These are phyloP conservation scores for Seira sanloemensis DNA, from an alignment of 2,888 invertebrate species.

Conservation along the genomic window DNA sequence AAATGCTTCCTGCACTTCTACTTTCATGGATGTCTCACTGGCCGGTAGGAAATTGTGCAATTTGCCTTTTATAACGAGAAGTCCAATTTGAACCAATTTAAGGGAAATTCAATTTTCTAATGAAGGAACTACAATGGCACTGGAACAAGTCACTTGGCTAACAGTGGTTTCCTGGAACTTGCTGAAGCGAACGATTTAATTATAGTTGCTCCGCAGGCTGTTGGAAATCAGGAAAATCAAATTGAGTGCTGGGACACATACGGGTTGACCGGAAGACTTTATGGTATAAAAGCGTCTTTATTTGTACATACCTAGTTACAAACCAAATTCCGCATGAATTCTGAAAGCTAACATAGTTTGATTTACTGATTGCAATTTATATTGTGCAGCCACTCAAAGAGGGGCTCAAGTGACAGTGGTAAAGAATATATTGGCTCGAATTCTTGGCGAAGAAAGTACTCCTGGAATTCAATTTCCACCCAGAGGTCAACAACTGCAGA, in stretches of 20 bases:
- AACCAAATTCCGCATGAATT: background rate
- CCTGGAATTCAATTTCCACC: too few species aligned
- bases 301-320: background rate
- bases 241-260: conserved; percentile 58
- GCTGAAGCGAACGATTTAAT: conserved; percentile 64
- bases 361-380: background rate
- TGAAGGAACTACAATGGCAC: conserved; percentile 32
- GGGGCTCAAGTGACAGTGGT: conserved; percentile 48
- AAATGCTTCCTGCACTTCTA: conserved; percentile 56
- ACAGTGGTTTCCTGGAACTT: conserved; percentile 66
- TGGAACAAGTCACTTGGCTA: conserved; percentile 44
- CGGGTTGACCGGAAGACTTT: conserved; percentile 27
- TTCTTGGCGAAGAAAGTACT: too few species aligned
- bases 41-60: conserved; percentile 31
- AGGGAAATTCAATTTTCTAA: background rate
- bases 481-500: too few species aligned
- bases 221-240: conserved; percentile 20
- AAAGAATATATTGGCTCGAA: conserved; percentile 59
- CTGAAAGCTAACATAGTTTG: background rate
- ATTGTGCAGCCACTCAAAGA: background rate
- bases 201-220: conserved; percentile 63
- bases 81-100: background rate
- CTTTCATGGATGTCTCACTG: conserved; percentile 58
- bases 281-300: conserved; percentile 36
- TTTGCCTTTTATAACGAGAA: background rate